Evolutionary conservation across 2,888 invertebrate genomes (phyloP).

Genomic region (Schizaphis graminum): DNA sequence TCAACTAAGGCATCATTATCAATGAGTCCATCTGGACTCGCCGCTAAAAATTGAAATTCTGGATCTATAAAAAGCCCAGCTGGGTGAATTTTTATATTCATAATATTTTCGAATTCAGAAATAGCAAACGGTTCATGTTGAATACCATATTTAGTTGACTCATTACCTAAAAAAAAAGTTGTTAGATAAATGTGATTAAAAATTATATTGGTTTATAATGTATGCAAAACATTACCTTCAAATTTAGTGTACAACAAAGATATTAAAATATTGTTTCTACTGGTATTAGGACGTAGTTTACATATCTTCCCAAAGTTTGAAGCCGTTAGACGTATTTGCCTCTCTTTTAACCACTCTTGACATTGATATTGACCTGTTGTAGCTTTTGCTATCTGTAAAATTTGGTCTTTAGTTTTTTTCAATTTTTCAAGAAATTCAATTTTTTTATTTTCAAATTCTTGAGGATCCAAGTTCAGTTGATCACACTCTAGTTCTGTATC

Average conservation of each 20-base stretch:
- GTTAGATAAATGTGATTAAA: background rate
- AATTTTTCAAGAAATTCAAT: background rate
- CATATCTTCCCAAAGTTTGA: constrained; percentile 3
- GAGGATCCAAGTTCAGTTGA: background rate
- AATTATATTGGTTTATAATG: background rate
- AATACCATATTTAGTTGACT: constrained; percentile 10
- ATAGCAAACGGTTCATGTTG: constrained; percentile 3
- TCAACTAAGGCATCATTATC: background rate
- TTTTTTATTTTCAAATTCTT: no score
- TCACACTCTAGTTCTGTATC: background rate
- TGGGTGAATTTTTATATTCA: background rate
- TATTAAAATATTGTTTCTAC: background rate
- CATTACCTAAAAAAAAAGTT: background rate
- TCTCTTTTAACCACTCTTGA: background rate
- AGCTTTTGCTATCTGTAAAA: background rate
- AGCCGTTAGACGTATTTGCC: background rate
- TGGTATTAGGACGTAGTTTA: background rate
- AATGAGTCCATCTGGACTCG: background rate
- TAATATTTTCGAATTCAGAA: background rate
- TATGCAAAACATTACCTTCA: background rate
- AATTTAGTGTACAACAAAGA: background rate
- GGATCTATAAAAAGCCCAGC: background rate
- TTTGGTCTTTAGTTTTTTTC: background rate
- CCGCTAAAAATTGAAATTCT: constrained; percentile 8
- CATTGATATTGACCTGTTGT: background rate